Evolutionary conservation across 2,888 invertebrate species (phyloP).

Genomic region (Anagyrus pseudococci): DNA sequence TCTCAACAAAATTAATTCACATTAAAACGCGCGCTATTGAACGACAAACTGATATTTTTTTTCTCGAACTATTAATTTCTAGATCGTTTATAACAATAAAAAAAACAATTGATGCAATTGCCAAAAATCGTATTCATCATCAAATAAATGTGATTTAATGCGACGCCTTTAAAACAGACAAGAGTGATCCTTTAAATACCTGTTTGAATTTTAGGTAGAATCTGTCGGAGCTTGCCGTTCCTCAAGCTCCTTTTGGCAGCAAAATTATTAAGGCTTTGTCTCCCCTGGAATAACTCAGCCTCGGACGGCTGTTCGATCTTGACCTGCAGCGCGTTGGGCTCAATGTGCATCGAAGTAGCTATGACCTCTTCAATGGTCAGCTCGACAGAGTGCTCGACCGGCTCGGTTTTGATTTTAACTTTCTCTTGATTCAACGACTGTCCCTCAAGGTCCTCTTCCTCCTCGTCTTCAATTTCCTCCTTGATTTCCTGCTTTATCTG

Average conservation of each 20-base stretch:
- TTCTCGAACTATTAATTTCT: too few species aligned
- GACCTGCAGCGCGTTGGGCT: slow-evolving; percentile 46
- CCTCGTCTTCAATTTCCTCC: not conserved
- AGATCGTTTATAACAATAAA: too few species aligned
- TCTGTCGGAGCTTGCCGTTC: slow-evolving; percentile 72
- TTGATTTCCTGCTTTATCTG: not conserved
- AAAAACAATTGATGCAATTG: too few species aligned
- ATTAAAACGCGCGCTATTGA: too few species aligned
- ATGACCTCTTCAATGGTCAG: slow-evolving; percentile 58
- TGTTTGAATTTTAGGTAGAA: slow-evolving; percentile 45
- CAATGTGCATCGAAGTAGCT: slow-evolving; percentile 56
- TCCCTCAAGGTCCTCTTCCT: not conserved
- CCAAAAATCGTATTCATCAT: too few species aligned
- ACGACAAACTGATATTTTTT: not conserved
- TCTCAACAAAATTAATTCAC: too few species aligned
- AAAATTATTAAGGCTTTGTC: slow-evolving; percentile 41
- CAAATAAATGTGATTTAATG: too few species aligned
- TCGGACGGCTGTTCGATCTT: slow-evolving; percentile 43
- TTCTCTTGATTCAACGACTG: not conserved
- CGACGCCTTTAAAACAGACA: not conserved
- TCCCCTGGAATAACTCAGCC: slow-evolving; percentile 40
- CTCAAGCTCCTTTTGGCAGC: slow-evolving; percentile 67
- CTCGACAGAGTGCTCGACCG: slow-evolving; percentile 51
- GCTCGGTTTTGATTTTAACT: slow-evolving; percentile 33
- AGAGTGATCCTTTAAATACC: slow-evolving; percentile 15